Percentiles rank a stretch among this genome's conserved stretches.
phyloP scores from a whole-genome alignment of 2,888 invertebrate species.

The Bursaphelenchus okinawaensis region DNA sequence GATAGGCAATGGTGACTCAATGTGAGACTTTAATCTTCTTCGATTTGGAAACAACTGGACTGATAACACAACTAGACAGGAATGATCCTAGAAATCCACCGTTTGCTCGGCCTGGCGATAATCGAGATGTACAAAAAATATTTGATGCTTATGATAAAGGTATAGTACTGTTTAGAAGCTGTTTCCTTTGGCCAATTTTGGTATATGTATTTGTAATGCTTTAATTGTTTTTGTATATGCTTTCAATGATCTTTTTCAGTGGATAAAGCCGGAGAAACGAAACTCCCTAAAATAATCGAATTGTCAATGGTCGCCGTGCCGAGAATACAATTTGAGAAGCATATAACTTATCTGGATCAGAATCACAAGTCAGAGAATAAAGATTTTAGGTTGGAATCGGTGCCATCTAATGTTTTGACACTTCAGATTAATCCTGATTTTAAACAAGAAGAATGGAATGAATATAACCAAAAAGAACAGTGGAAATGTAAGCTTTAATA shows the following conservation, averaged over 20 bases:
- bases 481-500: neutral
- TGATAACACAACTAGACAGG: slow-evolving; percentile 18
- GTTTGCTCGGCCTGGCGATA: slow-evolving; percentile 15
- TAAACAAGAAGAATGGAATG: slow-evolving; percentile 34
- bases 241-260: too few species aligned
- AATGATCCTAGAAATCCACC: neutral
- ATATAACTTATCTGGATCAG: slow-evolving; percentile 14
- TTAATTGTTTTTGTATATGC: too few species aligned
- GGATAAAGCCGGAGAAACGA: neutral
- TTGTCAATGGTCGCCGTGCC: slow-evolving; percentile 44
- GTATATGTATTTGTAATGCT: too few species aligned
- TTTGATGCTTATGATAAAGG: slow-evolving; percentile 1
- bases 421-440: slow-evolving; percentile 41
- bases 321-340: slow-evolving; percentile 31
- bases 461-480: slow-evolving; percentile 29
- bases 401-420: neutral
- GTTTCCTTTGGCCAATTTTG: too few species aligned
- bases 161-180: too few species aligned
- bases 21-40: slow-evolving; percentile 37
- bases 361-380: neutral
- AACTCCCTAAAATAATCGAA: slow-evolving; percentile 41
- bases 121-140: slow-evolving; percentile 5
- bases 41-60: slow-evolving; percentile 44
- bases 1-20: neutral
- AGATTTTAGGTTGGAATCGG: neutral